phyloP scores from a whole-genome alignment of 2,797 vertebrate species.

The Aviceda cuculoides region DNA sequence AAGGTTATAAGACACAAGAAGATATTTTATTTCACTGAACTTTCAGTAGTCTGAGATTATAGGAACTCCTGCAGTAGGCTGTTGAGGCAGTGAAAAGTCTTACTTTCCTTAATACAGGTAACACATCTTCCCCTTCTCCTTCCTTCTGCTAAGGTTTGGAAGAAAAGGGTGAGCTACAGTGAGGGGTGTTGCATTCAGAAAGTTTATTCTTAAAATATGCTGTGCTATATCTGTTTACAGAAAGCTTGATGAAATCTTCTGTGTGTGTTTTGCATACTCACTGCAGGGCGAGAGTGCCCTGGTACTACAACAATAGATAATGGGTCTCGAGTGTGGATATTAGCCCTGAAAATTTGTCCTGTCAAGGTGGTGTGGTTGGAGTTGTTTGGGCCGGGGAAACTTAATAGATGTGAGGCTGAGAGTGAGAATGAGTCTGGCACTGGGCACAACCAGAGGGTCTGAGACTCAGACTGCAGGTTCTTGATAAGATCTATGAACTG shows the following conservation, averaged over 20 bases:
- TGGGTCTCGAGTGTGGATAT: fast-evolving
- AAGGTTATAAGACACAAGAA: neutral
- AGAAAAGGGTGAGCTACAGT: neutral
- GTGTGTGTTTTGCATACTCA: neutral
- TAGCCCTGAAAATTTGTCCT: neutral
- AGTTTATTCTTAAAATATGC: neutral
- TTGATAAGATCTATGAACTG: neutral
- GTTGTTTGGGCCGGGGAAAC: neutral
- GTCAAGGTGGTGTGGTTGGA: neutral
- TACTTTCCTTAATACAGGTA: neutral
- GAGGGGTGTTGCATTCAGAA: neutral
- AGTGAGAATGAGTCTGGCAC: neutral
- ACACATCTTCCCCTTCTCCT: neutral
- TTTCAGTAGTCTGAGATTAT: neutral
- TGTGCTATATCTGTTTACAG: neutral
- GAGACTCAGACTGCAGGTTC: neutral
- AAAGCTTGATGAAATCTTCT: neutral
- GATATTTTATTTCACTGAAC: neutral
- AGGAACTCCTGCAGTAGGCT: neutral
- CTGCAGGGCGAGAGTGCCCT: neutral
- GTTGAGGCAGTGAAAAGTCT: neutral
- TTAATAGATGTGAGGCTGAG: neutral
- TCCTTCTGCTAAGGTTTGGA: neutral
- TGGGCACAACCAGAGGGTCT: neutral
- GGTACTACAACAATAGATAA: neutral